Evolutionary conservation across 2,888 invertebrate genomes (phyloP).

Genomic region (Sarcophaga rosellei): DNA sequence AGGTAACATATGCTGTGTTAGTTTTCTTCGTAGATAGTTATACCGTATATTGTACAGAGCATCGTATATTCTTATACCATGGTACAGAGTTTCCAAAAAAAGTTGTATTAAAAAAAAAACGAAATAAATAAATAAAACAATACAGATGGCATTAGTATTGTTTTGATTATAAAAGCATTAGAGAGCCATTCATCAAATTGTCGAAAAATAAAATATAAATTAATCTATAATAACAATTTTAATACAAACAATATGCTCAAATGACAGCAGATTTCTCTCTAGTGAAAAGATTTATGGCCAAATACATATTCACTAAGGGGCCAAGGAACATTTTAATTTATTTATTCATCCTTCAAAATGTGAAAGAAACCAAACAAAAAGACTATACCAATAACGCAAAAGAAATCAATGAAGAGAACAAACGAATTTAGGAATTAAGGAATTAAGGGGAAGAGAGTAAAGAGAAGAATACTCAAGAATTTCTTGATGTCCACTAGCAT

Average conservation of each 20-base stretch:
- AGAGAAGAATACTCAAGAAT: constrained; percentile 27
- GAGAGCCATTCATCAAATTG: constrained; percentile 40
- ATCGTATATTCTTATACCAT: no score
- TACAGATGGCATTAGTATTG: not conserved
- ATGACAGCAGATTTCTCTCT: constrained; percentile 16
- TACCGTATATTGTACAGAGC: no score
- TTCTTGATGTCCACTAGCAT: constrained; percentile 24
- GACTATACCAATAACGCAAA: not conserved
- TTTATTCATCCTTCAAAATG: constrained; percentile 13
- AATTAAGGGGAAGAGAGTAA: not conserved
- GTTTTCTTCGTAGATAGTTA: no score
- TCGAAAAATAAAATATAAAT: constrained; percentile 34
- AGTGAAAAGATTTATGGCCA: constrained; percentile 4
- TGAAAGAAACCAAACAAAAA: not conserved
- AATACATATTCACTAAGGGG: constrained; percentile 4
- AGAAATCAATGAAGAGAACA: not conserved
- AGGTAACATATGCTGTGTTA: no score
- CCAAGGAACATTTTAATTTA: not conserved
- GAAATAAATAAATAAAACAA: constrained; percentile 12
- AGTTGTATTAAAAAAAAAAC: not conserved
- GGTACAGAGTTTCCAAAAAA: no score
- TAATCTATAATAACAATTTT: constrained; percentile 31
- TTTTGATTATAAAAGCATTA: constrained; percentile 37
- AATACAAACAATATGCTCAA: constrained; percentile 31
- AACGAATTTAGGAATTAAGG: not conserved